These are phyloP conservation scores for Notiomystis cincta DNA, from an alignment of 2,113 vertebrate genomes.

Conservation along the genomic window DNA sequence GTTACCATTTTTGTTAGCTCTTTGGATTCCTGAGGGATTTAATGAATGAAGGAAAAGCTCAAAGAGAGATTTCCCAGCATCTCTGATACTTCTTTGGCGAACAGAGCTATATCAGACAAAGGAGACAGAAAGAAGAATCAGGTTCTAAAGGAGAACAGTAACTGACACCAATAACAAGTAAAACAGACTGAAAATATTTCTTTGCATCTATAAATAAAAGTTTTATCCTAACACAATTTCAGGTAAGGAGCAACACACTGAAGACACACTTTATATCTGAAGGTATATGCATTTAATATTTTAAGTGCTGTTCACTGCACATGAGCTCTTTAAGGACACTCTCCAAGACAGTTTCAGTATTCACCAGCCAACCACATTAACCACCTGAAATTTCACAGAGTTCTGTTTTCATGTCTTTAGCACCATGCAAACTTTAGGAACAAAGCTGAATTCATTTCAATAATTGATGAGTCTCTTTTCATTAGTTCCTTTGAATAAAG, in stretches of 20 bases:
- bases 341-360: not conserved
- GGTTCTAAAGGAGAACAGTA: not conserved
- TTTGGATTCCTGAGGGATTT: not conserved
- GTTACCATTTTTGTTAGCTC: not conserved
- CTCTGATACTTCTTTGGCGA: not conserved
- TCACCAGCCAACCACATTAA: not conserved
- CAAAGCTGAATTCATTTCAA: slow-evolving; percentile 37
- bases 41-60: not conserved
- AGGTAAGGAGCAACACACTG: not conserved
- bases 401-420: not conserved
- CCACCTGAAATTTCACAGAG: not conserved
- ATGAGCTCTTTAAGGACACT: not conserved
- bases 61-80: not conserved
- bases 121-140: not conserved
- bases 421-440: not conserved
- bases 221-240: not conserved
- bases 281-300: not conserved
- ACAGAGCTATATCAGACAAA: not conserved
- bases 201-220: not conserved
- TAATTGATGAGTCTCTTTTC: slow-evolving; percentile 44
- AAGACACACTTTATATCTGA: not conserved
- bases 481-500: slow-evolving; percentile 29
- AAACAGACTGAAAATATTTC: not conserved
- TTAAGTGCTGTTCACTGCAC: not conserved
- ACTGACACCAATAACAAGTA: not conserved